Evolutionary conservation across 2,797 vertebrate species (phyloP), one percentile per base, ranked within the genome.

Genomic region (Telmatherina bonti): DNA sequence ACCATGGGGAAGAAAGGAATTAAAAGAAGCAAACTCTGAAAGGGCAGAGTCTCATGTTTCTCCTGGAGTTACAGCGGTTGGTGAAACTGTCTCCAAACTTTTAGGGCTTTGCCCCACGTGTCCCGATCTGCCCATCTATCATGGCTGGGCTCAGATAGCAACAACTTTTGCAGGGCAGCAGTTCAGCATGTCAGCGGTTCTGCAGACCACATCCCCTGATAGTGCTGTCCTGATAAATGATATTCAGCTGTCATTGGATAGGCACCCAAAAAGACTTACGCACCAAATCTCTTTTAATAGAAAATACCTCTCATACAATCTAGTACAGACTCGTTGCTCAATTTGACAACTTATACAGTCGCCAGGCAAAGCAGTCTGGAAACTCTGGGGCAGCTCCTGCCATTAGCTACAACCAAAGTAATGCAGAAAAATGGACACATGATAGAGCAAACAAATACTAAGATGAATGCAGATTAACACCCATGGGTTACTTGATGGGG

Each of bases 151-250:
- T 89, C 79, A 79, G 83, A 79, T 84, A 78, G 79, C 83, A 84
- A 74, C 67, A 75, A 53, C 52, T n/a, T 35, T 86, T 73, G 79
- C 88, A 82, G 86, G 67, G 62, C 53, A 72, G 68, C 78, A 75
- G 78, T 88, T 86, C 78, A 83, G 68, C 81, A 70, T 13, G 76
- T 92, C 88, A 91, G 85, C 79, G 45, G 80, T 89, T 90, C 82
- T 87, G 79, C 75, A 60, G 76, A 87, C 83, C 60, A 81, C 65
- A 31, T 89, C 84, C 72, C 80, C 67, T 85, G 81, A 85, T 78
- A 80, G 73, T 62, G 31, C 81, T 71, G 81, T 87, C 85, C 79
- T 82, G 79, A 91, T 89, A 76, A 90, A 90, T 86, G 79, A 86
- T 86, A 79, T 74, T 73, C 70, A 81, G 69, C 81, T 74, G 67